Conservation (phyloP, 2,888 invertebrate species). For the Apotomis betuletana region DNA sequence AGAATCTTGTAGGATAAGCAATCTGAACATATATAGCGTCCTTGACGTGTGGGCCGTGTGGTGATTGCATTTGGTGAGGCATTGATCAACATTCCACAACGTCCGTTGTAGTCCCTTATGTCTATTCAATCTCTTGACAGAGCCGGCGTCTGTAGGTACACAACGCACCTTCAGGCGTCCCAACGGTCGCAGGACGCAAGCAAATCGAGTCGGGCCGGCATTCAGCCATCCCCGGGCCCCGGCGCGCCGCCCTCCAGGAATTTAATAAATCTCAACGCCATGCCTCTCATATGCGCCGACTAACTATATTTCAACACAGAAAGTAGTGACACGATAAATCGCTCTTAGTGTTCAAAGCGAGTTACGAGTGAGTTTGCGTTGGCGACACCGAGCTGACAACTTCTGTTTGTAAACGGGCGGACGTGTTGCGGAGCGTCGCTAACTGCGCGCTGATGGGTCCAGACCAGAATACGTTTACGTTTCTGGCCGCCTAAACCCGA, state of each 20-base stretch:
- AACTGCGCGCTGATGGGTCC: slow-evolving; percentile 6
- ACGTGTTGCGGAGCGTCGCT: not conserved
- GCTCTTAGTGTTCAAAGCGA: too few relatives aligned
- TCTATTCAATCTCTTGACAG: too few relatives aligned
- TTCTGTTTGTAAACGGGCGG: slow-evolving; percentile 1
- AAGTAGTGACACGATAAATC: too few relatives aligned
- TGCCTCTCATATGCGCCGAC: not conserved
- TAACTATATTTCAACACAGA: too few relatives aligned
- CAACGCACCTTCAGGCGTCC: not conserved
- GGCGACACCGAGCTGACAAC: not conserved
- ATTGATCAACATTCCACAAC: too few relatives aligned
- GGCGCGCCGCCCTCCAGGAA: not conserved
- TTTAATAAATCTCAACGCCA: not conserved
- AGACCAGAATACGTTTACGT: not conserved
- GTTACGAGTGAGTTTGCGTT: not conserved
- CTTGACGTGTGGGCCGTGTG: too few relatives aligned
- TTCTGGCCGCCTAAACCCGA: not conserved
- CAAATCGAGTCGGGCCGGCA: not conserved
- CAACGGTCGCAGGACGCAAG: not conserved
- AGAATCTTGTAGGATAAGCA: too few relatives aligned
- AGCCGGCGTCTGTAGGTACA: not conserved
- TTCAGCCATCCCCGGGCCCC: not conserved
- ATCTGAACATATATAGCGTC: too few relatives aligned
- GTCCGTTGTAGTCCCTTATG: too few relatives aligned
- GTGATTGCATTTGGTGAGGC: too few relatives aligned